Percentiles rank a stretch among this genome's conserved stretches.
Conservation (phyloP, 2,113 vertebrate species). For the Microtus oregoni region DNA sequence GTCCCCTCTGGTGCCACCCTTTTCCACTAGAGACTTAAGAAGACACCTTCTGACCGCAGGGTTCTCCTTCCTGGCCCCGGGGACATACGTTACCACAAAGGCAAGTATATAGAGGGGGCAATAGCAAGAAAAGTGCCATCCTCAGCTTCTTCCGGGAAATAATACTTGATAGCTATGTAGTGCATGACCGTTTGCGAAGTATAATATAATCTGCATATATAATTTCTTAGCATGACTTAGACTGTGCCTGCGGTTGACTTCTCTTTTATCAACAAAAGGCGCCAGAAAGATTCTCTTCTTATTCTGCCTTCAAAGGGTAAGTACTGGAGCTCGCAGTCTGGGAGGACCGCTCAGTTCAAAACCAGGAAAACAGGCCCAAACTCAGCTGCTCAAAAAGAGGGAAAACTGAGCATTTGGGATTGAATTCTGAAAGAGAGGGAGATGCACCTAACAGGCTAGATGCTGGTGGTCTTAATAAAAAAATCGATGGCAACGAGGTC, state of each 20-base stretch:
- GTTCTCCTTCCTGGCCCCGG: constrained; percentile 20
- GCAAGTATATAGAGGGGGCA: neutral
- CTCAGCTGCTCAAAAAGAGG: neutral
- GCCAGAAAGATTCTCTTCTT: neutral
- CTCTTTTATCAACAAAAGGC: neutral
- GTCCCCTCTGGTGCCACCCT: neutral
- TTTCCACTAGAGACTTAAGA: neutral
- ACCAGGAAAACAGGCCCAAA: neutral
- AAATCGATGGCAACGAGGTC: neutral
- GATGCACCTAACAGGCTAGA: neutral
- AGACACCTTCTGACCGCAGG: neutral
- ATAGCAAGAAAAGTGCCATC: neutral
- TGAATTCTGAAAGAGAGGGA: neutral
- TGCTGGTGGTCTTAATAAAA: neutral
- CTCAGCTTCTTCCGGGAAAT: neutral
- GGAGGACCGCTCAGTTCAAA: neutral
- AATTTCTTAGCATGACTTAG: constrained; percentile 32
- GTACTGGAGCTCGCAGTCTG: neutral
- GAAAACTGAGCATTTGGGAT: neutral
- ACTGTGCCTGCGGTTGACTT: neutral
- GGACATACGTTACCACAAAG: neutral
- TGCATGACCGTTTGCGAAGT: neutral
- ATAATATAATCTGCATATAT: neutral
- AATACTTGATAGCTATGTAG: neutral
- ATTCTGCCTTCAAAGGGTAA: neutral